Conservation (phyloP, 2,888 invertebrate genomes). For the Oxycera nigricornis region DNA sequence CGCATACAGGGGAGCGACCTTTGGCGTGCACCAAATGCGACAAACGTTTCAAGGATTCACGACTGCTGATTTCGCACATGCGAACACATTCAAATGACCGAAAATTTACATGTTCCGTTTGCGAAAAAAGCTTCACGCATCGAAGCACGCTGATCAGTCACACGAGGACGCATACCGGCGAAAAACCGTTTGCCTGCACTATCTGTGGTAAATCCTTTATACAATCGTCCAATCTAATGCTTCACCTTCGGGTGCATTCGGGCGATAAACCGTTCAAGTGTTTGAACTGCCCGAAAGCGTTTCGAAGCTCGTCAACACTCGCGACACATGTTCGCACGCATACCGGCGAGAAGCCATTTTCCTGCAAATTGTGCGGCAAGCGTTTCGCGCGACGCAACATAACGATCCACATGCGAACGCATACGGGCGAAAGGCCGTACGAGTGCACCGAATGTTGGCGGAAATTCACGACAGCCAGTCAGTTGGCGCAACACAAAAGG, state of each 20-base stretch:
- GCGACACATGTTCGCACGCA: slow-evolving; percentile 60
- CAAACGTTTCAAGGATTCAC: slow-evolving; percentile 61
- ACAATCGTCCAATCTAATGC: slow-evolving; percentile 66
- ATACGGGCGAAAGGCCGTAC: slow-evolving; percentile 64
- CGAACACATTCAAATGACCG: slow-evolving; percentile 66
- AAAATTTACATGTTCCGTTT: slow-evolving; percentile 65
- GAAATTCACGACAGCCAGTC: slow-evolving; percentile 60
- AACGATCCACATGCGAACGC: slow-evolving; percentile 64
- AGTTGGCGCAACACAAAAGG: slow-evolving; percentile 59
- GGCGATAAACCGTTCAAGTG: slow-evolving; percentile 52
- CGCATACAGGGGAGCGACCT: slow-evolving; percentile 61
- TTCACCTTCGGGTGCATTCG: slow-evolving; percentile 61
- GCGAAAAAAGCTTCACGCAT: slow-evolving; percentile 68
- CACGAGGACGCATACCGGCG: slow-evolving; percentile 69
- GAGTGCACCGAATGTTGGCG: slow-evolving; percentile 56
- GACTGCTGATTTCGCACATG: slow-evolving; percentile 65
- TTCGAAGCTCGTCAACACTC: slow-evolving; percentile 60
- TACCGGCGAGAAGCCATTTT: slow-evolving; percentile 60
- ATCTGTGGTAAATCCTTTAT: slow-evolving; percentile 68
- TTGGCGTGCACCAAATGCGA: slow-evolving; percentile 62
- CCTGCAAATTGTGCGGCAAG: slow-evolving; percentile 50
- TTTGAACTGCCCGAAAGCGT: slow-evolving; percentile 57
- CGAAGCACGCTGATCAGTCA: slow-evolving; percentile 68
- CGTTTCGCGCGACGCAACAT: slow-evolving; percentile 51
- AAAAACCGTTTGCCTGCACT: slow-evolving; percentile 67